Evolutionary conservation across 2,888 invertebrate genomes (phyloP).

Genomic region (Orchesellides sinensis): DNA sequence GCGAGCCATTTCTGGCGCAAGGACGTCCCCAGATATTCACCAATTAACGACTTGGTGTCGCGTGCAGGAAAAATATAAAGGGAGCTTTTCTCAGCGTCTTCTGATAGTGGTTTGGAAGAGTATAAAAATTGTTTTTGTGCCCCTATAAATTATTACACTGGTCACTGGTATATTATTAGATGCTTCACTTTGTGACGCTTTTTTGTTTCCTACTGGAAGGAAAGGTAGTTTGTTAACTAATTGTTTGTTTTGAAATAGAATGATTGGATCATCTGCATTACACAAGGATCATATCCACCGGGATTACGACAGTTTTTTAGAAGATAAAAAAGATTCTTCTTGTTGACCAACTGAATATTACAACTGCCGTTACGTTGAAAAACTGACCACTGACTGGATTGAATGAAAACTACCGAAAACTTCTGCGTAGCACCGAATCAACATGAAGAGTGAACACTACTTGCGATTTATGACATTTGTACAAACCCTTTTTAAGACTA

Average conservation of each 20-base stretch:
- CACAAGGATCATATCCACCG: too few relatives aligned
- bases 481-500: background rate
- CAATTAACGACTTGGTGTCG: background rate
- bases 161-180: too few relatives aligned
- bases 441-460: conserved; percentile 9
- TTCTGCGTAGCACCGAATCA: conserved; percentile 2
- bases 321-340: background rate
- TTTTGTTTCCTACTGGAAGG: too few relatives aligned
- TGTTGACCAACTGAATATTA: background rate
- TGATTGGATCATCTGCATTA: too few relatives aligned
- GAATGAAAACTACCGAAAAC: background rate
- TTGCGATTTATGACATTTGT: background rate
- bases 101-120: too few relatives aligned
- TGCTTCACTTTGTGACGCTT: too few relatives aligned
- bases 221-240: too few relatives aligned
- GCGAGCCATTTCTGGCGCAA: conserved; percentile 68
- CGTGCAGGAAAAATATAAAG: background rate
- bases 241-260: too few relatives aligned
- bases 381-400: background rate
- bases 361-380: background rate
- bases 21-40: background rate
- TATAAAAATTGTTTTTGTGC: too few relatives aligned
- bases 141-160: too few relatives aligned
- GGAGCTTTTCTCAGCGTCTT: too few relatives aligned
- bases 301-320: background rate